Base-by-base conservation (phyloP, 1,140 invertebrate genomes). In the Bursaphelenchus mucronatus region DNA sequence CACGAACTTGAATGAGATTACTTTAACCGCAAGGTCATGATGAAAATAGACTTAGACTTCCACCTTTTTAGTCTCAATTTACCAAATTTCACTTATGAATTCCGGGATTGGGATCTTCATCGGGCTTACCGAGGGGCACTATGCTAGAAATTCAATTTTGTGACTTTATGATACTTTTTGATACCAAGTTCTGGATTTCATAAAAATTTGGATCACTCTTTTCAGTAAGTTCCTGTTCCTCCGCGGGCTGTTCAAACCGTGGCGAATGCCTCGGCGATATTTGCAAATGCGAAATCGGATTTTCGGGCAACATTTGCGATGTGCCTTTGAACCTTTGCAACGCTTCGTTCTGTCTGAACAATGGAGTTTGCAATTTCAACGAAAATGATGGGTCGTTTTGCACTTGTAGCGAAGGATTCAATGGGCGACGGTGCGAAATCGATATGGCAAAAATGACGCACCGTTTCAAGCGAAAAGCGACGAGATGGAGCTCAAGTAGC, bases 271-370 rank as follows among this genome's bases (percentile, higher is more conserved):
- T 52, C 0, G 40, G 50, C 1, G 13, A 41, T 30, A 44, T 30
- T 13, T 71, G 70, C 47, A 39, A 57, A 17, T 71, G 70, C 30
- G 15, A 44, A 8, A 39, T 41, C 13, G 70, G 70, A 3, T 71
- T 70, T 58, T 39, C 58, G 5, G 69, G 70, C 8, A 11, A 41
- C 56, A 52, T 68, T n/a, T 71, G 69, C 54, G 50, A 54, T 13
- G 44, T 71, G 5, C 30, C 64, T 1, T n/a, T 71, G 10, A 47
- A 71, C 56, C 21, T 73, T 21, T 71, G 69, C 51, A 39, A 11
- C 15, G 55, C 69, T 8, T 52, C 69, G 9, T 71, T 46, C 54
- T 71, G 69, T 55, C 43, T 71, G 11, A 71, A 71, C 46, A 54
- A 45, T 39, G 69, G 21, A 40, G 61, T 30, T 17, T 71, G 69